These are phyloP conservation scores for Clarias fuscus DNA, from an alignment of 2,797 vertebrate species.

Conservation along the genomic window DNA sequence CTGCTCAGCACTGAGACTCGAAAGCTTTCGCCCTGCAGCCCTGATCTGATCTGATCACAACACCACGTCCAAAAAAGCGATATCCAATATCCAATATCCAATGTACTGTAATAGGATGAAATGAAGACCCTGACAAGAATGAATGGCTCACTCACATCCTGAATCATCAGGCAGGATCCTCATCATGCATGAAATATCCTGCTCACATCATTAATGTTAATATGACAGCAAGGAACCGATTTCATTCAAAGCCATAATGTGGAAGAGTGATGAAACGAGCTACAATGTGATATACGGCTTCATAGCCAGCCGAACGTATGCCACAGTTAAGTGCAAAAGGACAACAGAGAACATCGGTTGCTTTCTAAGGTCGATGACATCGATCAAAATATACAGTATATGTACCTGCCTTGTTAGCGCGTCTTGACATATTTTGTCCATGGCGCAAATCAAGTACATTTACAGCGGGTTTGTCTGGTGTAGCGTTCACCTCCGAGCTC, in stretches of 20 bases:
- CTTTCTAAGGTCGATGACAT: conserved; percentile 38
- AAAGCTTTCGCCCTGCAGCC: not conserved
- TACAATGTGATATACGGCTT: conserved; percentile 27
- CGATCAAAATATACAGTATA: conserved; percentile 20
- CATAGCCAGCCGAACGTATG: not conserved
- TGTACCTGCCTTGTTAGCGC: conserved; percentile 16
- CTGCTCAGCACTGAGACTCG: not conserved
- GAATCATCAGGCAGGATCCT: conserved; percentile 19
- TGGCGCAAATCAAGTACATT: conserved; percentile 35
- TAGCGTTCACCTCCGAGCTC: not conserved
- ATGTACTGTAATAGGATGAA: conserved; percentile 34
- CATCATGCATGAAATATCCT: conserved; percentile 49
- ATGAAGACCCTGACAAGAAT: conserved; percentile 25
- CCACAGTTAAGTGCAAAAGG: conserved; percentile 19
- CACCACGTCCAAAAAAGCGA: conserved; percentile 17
- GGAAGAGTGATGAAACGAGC: conserved; percentile 29
- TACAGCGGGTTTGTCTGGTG: conserved; percentile 9
- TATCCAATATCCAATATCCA: conserved; percentile 17
- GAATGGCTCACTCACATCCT: conserved; percentile 16
- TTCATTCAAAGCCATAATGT: conserved; percentile 37
- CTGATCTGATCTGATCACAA: conserved; percentile 11
- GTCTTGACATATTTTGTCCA: conserved; percentile 36
- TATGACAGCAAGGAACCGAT: conserved; percentile 47
- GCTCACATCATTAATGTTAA: conserved; percentile 50
- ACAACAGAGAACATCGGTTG: conserved; percentile 19